Conservation (phyloP, 2,797 vertebrate genomes). For the Cottoperca gobio region DNA sequence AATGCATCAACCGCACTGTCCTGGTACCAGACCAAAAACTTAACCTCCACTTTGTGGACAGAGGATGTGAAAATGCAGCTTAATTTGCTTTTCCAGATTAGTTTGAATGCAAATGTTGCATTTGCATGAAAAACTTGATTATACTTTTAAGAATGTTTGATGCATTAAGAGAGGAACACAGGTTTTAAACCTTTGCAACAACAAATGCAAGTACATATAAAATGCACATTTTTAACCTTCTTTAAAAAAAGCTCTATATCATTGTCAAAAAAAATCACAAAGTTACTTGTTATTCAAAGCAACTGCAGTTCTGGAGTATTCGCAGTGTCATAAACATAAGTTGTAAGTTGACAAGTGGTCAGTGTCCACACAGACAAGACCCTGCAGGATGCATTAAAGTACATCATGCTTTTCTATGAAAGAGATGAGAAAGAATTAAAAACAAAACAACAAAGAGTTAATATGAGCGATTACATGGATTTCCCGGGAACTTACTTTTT, state of each 20-base stretch:
- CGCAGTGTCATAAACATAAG: neutral
- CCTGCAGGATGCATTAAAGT: neutral
- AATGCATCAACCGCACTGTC: slow-evolving; percentile 71
- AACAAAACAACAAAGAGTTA: neutral
- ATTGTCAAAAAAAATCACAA: neutral
- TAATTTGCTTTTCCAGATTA: slow-evolving; percentile 20
- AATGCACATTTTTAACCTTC: neutral
- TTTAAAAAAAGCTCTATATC: neutral
- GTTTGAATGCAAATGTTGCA: neutral
- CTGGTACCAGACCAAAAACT: slow-evolving; percentile 79
- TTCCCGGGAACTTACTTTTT: neutral
- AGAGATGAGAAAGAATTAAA: neutral
- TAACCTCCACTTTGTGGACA: slow-evolving; percentile 79
- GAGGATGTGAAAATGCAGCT: slow-evolving; percentile 33
- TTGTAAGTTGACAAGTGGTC: neutral
- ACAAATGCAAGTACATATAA: neutral
- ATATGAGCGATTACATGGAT: neutral
- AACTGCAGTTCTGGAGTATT: neutral
- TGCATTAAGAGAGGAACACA: neutral
- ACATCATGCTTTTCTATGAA: neutral
- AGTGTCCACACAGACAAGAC: neutral
- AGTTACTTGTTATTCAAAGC: neutral
- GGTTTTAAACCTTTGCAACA: neutral
- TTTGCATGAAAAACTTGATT: neutral
- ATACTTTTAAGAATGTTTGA: neutral